A percentile compares a stretch with the other conserved stretches of the same genome.
These are phyloP conservation scores for Pomacea canaliculata DNA, from an alignment of 2,888 invertebrate genomes.

Conservation along the genomic window DNA sequence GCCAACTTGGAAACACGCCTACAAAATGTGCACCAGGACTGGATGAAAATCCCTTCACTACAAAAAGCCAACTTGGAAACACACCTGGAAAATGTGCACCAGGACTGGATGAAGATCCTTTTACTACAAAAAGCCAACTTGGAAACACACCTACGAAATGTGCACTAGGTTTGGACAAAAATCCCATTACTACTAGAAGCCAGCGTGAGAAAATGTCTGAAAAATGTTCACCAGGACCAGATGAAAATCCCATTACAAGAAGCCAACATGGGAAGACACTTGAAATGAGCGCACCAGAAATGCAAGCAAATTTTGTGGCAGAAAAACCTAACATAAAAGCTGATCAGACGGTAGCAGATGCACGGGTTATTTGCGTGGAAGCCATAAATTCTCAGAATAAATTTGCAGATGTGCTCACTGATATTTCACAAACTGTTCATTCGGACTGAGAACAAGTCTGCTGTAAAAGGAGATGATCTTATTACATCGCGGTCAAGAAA, in stretches of 20 bases:
- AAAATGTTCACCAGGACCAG: not conserved
- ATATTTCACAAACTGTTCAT: too few species aligned
- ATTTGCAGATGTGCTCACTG: too few species aligned
- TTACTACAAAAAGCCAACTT: not conserved
- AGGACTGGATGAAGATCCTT: not conserved
- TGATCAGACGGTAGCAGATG: too few species aligned
- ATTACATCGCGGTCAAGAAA: too few species aligned
- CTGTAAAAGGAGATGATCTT: too few species aligned
- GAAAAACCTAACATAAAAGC: too few species aligned
- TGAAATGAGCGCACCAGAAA: not conserved
- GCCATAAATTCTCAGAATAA: too few species aligned
- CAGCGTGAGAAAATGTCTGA: conserved; percentile 30
- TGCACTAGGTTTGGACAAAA: not conserved
- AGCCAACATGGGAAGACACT: conserved; percentile 14
- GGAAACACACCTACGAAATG: conserved; percentile 12
- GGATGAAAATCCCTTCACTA: too few species aligned
- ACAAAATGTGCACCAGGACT: not conserved
- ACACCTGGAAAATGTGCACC: not conserved
- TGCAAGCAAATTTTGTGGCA: too few species aligned
- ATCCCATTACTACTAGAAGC: conserved; percentile 29
- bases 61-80: not conserved
- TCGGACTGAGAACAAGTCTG: too few species aligned
- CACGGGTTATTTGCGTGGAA: too few species aligned
- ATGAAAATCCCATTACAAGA: not conserved
- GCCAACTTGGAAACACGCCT: not conserved